Evolutionary conservation across 2,113 vertebrate species (phyloP).

Genomic region (Amphilophus citrinellus): DNA sequence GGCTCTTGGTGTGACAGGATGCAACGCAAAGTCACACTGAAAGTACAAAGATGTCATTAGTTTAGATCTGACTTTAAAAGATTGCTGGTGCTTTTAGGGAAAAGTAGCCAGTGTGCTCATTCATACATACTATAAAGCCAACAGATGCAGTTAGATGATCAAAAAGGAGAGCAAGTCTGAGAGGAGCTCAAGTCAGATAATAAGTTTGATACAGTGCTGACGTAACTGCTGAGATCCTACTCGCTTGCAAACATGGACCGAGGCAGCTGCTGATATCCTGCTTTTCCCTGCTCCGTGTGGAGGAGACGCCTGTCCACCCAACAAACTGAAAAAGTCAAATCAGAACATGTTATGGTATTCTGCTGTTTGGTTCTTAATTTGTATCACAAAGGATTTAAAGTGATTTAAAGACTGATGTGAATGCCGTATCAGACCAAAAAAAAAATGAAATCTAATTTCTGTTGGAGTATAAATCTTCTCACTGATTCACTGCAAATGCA

Average conservation of each 20-base stretch:
- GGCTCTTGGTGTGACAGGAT: background rate
- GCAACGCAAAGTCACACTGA: background rate
- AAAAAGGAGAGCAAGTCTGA: background rate
- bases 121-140: background rate
- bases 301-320: background rate
- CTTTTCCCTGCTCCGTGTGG: background rate
- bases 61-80: background rate
- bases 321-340: background rate
- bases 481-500: conserved; percentile 6
- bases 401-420: background rate
- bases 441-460: background rate
- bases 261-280: background rate
- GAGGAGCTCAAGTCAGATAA: background rate
- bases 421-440: background rate
- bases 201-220: background rate
- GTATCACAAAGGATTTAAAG: background rate
- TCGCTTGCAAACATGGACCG: background rate
- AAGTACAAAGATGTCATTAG: background rate
- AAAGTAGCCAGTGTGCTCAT: background rate
- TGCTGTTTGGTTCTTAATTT: background rate
- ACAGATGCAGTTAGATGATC: background rate
- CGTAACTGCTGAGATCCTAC: background rate
- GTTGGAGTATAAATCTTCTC: conserved; percentile 3
- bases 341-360: background rate
- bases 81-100: no score